phyloP scores from a whole-genome alignment of 2,797 vertebrate species.

The Ceyx erithaca region DNA sequence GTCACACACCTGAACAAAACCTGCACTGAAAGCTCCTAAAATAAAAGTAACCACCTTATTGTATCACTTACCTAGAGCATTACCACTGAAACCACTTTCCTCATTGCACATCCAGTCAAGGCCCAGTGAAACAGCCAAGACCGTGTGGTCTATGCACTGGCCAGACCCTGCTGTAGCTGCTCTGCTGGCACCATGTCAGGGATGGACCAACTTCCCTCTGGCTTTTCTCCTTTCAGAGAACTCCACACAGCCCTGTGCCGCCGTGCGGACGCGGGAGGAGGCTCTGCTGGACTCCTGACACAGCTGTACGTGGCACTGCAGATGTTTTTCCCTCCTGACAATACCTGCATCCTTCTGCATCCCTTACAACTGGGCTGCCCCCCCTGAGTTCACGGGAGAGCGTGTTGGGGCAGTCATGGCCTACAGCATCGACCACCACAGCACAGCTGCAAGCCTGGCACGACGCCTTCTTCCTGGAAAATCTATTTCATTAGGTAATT shows the following conservation, averaged over 20 bases:
- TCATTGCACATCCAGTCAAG: background rate
- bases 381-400: background rate
- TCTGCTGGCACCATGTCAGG: too few species aligned
- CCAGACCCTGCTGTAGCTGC: too few species aligned
- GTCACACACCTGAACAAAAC: too few species aligned
- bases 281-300: background rate
- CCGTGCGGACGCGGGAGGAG: background rate
- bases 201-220: too few species aligned
- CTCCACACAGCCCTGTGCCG: fast-evolving
- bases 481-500: background rate
- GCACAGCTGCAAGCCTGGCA: background rate
- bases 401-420: background rate
- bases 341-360: background rate
- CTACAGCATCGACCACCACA: background rate
- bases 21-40: background rate
- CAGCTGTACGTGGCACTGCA: fast-evolving
- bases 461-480: background rate
- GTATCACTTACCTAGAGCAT: background rate
- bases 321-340: background rate
- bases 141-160: too few species aligned
- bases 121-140: background rate
- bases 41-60: background rate
- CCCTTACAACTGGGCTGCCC: background rate
- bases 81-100: background rate
- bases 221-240: background rate